Conservation (phyloP, 2,113 vertebrate genomes). For the Serilophus lunatus region DNA sequence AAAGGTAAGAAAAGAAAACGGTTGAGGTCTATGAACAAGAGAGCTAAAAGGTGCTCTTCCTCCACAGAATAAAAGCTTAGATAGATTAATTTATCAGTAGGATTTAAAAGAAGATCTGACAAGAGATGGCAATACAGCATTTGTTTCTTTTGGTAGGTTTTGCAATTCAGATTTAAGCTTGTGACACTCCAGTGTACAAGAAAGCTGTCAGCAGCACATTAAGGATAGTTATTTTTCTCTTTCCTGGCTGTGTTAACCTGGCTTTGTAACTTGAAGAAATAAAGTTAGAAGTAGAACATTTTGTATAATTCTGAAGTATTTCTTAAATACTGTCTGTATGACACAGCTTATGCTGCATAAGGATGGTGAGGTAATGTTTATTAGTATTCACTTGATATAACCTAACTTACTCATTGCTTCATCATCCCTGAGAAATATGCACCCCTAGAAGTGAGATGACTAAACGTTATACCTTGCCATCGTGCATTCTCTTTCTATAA, state of each 20-base stretch:
- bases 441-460: background rate
- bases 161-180: conserved; percentile 62
- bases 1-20: background rate
- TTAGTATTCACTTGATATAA: background rate
- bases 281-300: background rate
- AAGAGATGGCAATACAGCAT: conserved; percentile 42
- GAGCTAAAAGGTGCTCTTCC: background rate
- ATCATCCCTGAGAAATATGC: background rate
- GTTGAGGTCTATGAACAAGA: background rate
- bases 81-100: conserved; percentile 6
- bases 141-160: conserved; percentile 51
- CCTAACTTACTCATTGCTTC: conserved; percentile 30
- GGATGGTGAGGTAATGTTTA: background rate
- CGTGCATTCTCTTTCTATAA: background rate
- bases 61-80: background rate
- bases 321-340: background rate
- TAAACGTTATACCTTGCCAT: background rate
- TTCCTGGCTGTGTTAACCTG: background rate
- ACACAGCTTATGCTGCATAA: background rate
- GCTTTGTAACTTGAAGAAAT: background rate
- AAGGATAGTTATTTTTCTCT: conserved; percentile 39
- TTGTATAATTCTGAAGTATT: background rate
- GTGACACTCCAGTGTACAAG: conserved; percentile 36
- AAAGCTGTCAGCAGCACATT: conserved; percentile 53
- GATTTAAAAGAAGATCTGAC: conserved; percentile 20